Percentiles rank a stretch among this genome's conserved stretches.
These are phyloP conservation scores for Protodeltote pygarga DNA, from an alignment of 2,888 invertebrate species.

Conservation along the genomic window DNA sequence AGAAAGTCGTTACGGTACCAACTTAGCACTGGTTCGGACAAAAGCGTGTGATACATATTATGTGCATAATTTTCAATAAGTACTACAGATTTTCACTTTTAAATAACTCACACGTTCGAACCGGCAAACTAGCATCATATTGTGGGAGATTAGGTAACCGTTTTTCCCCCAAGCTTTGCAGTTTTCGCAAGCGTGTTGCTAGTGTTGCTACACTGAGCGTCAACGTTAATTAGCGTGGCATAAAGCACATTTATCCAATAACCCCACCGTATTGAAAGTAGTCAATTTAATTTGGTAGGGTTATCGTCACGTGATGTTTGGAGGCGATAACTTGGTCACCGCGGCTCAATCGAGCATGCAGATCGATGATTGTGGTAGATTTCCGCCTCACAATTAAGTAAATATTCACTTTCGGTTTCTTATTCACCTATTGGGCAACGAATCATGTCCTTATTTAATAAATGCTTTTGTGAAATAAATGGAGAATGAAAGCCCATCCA, in stretches of 20 bases:
- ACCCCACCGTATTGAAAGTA: conserved; percentile 36
- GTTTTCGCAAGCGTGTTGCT: conserved; percentile 80
- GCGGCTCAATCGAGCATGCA: conserved; percentile 54
- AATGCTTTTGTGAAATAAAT: too few species aligned
- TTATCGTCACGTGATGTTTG: conserved; percentile 55
- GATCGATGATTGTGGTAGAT: conserved; percentile 58
- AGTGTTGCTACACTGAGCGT: conserved; percentile 68
- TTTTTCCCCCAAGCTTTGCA: conserved; percentile 69
- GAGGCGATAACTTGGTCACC: conserved; percentile 41
- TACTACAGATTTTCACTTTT: conserved; percentile 45
- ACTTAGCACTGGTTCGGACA: conserved; percentile 14
- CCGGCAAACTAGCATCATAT: conserved; percentile 54
- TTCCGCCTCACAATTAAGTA: conserved; percentile 56
- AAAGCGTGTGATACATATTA: conserved; percentile 43
- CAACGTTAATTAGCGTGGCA: conserved; percentile 63
- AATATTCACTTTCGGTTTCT: conserved; percentile 41
- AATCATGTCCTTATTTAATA: too few species aligned
- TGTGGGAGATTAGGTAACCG: conserved; percentile 74
- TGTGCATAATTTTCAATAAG: conserved; percentile 39
- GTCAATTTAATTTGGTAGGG: conserved; percentile 58
- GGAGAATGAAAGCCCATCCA: too few species aligned
- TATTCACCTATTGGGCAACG: conserved; percentile 26
- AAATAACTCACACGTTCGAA: conserved; percentile 40
- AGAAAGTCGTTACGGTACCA: not conserved
- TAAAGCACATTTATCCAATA: conserved; percentile 54